These are phyloP conservation scores for Drosophila orosa DNA, from an alignment of 1,140 invertebrate species.

Conservation along the genomic window DNA sequence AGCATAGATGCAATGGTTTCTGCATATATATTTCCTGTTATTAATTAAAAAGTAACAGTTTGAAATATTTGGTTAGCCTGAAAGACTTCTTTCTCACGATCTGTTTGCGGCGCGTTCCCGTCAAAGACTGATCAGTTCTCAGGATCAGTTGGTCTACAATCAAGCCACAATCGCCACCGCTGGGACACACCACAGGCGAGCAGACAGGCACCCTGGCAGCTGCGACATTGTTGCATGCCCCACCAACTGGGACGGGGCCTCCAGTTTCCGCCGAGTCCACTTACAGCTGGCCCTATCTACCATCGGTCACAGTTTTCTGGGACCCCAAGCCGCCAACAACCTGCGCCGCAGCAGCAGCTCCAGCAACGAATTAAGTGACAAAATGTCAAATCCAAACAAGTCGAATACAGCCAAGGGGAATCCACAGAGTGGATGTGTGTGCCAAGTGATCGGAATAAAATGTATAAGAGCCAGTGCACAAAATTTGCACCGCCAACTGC, in stretches of 20 bases:
- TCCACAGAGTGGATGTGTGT: constrained; percentile 2
- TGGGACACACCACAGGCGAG: constrained; percentile 33
- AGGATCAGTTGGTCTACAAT: constrained; percentile 62
- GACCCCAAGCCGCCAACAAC: constrained; percentile 31
- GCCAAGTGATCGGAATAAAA: constrained; percentile 58
- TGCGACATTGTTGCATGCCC: constrained; percentile 59
- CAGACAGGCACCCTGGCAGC: constrained; percentile 39
- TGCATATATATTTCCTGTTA: background rate
- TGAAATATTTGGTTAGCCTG: background rate
- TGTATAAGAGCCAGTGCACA: constrained; percentile 70
- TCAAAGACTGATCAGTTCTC: constrained; percentile 58
- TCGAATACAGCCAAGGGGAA: constrained; percentile 8
- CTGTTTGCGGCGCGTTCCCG: constrained; percentile 40
- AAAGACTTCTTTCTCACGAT: constrained; percentile 62
- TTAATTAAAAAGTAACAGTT: background rate
- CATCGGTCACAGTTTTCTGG: constrained; percentile 52
- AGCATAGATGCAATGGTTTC: background rate
- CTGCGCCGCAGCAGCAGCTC: constrained; percentile 40
- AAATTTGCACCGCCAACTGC: constrained; percentile 67
- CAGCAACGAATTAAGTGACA: constrained; percentile 81
- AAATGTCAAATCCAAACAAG: constrained; percentile 77
- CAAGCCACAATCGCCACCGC: constrained; percentile 56
- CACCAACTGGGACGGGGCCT: constrained; percentile 19
- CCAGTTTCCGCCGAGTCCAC: constrained; percentile 77
- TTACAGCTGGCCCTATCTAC: constrained; percentile 73